Percentiles rank a stretch among this genome's conserved stretches.
Conservation (phyloP, 2,888 invertebrate genomes). For the Lamellibrachia columna region DNA sequence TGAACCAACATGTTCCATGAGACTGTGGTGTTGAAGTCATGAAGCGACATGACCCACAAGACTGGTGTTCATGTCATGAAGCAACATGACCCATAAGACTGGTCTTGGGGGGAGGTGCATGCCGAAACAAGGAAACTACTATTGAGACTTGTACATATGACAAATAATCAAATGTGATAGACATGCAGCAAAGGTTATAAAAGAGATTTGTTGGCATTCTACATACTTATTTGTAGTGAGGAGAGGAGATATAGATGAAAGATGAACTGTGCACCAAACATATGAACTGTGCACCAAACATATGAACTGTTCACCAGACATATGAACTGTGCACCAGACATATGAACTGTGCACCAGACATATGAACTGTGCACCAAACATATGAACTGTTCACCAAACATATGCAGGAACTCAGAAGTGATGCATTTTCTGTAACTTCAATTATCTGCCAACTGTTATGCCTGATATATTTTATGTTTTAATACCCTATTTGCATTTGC, state of each 20-base stretch:
- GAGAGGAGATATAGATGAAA: too few species aligned
- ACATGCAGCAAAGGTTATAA: neutral
- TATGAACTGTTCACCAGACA: too few species aligned
- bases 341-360: neutral
- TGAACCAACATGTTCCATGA: neutral
- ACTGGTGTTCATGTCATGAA: neutral
- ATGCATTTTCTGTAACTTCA: neutral
- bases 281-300: too few species aligned
- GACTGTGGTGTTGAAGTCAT: neutral
- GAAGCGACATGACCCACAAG: neutral
- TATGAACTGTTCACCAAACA: neutral
- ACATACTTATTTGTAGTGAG: neutral
- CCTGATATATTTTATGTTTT: neutral
- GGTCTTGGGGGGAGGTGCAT: neutral
- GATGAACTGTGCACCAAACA: too few species aligned
- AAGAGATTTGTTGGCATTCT: neutral
- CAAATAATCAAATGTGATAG: neutral
- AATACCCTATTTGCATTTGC: neutral
- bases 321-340: too few species aligned
- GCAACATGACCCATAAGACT: neutral
- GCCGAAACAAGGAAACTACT: too few species aligned
- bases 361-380: neutral
- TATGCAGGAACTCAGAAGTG: neutral
- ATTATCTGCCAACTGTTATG: neutral
- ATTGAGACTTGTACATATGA: neutral